A percentile compares a stretch with the other conserved stretches of the same genome.
These are phyloP conservation scores for Stramonita haemastoma DNA, from an alignment of 2,888 invertebrate species.

Conservation along the genomic window DNA sequence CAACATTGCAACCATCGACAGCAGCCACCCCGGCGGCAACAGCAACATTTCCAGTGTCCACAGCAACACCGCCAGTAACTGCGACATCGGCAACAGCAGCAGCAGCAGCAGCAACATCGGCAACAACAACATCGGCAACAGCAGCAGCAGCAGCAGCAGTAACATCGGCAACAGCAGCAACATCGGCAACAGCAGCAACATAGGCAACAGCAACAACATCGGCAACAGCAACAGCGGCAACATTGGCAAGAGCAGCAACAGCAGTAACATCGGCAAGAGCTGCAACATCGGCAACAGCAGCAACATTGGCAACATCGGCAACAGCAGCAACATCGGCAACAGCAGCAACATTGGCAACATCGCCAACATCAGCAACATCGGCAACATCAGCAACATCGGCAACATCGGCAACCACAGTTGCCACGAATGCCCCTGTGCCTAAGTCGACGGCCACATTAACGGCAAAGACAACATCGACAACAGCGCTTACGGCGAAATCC, in stretches of 20 bases:
- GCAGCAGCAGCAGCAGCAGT: not conserved
- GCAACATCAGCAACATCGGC: too few relatives aligned
- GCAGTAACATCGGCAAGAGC: not conserved
- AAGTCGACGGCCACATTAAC: too few relatives aligned
- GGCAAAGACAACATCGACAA: too few relatives aligned
- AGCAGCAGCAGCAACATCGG: not conserved
- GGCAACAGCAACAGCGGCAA: not conserved
- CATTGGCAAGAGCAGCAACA: not conserved
- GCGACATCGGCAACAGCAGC: too few relatives aligned
- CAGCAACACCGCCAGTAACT: not conserved
- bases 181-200: not conserved
- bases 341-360: not conserved
- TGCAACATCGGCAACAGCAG: not conserved
- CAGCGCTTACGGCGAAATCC: too few relatives aligned
- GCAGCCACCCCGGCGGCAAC: too few relatives aligned
- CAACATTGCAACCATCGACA: too few relatives aligned
- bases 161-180: not conserved
- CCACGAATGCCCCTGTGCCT: too few relatives aligned
- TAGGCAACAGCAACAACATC: not conserved
- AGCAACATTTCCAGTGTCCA: too few relatives aligned
- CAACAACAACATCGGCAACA: not conserved
- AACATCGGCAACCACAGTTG: too few relatives aligned
- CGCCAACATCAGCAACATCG: not conserved
- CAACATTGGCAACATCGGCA: not conserved
- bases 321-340: not conserved